phyloP scores from a whole-genome alignment of 2,888 invertebrate species.

The Phorcus lineatus region DNA sequence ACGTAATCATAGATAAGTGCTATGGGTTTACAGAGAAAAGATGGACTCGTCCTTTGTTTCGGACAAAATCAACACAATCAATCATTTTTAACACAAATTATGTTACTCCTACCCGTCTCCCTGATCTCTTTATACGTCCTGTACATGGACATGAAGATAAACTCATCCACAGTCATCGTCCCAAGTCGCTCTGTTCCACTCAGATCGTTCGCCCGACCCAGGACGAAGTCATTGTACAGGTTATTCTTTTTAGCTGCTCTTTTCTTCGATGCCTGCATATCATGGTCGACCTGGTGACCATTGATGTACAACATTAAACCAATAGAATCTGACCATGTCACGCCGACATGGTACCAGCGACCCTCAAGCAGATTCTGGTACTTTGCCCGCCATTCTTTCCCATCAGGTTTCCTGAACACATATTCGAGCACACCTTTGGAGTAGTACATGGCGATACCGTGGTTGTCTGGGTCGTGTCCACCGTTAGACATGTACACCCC shows the following conservation, averaged over 20 bases:
- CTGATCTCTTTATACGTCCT: slow-evolving; percentile 55
- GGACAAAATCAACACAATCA: too few relatives aligned
- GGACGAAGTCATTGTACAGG: slow-evolving; percentile 61
- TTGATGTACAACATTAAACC: slow-evolving; percentile 69
- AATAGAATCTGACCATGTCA: slow-evolving; percentile 61
- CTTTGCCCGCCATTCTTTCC: slow-evolving; percentile 64
- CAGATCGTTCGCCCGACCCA: slow-evolving; percentile 70
- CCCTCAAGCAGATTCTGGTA: slow-evolving; percentile 57
- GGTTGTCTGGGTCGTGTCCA: slow-evolving; percentile 64
- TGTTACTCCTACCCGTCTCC: slow-evolving; percentile 60
- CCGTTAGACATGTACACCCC: slow-evolving; percentile 73
- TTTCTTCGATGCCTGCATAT: slow-evolving; percentile 27
- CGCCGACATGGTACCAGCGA: slow-evolving; percentile 72
- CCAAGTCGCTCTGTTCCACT: slow-evolving; percentile 44
- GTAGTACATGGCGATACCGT: slow-evolving; percentile 74
- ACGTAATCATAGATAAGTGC: too few relatives aligned
- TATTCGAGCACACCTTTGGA: slow-evolving; percentile 64
- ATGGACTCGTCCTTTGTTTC: too few relatives aligned
- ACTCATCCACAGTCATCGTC: slow-evolving; percentile 69
- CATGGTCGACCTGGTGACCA: slow-evolving; percentile 59
- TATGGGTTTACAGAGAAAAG: too few relatives aligned
- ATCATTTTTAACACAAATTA: background rate
- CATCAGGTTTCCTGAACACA: slow-evolving; percentile 66
- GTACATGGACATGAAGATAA: slow-evolving; percentile 66
- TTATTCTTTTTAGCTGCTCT: slow-evolving; percentile 29